Evolutionary conservation across 1,140 invertebrate genomes (phyloP), one percentile per base, ranked within the genome.

Genomic region (Spodoptera litura): DNA sequence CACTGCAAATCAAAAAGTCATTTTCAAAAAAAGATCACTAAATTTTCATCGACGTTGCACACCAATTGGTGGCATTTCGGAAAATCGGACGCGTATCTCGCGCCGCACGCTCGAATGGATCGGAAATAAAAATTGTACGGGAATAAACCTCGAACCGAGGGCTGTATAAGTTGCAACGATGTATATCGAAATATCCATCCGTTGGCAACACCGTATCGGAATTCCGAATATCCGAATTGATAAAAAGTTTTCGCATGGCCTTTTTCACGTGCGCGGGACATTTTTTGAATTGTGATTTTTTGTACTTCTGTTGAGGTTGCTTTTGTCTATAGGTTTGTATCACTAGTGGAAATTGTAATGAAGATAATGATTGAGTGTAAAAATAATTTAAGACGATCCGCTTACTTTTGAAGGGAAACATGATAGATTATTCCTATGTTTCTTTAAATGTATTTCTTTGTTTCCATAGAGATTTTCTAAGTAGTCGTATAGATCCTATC

Each of bases 61-160:
- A 61, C 13, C 49, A 59, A 75, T 71, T 35, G 68, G 52, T 62
- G 58, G 58, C 58, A 74, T 74, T 74, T 74, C 12, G 58, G 56
- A 77, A 68, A 77, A 77, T 70, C 61, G 49, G 20, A 20, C 56
- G 13, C 61, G 74, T 66, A 66, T 64, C 61, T 44, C 10, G 13
- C 53, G 53, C 70, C 31, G 15, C 74, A 66, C 51, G 52, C 58
- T 68, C 75, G 75, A 78, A 68, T 78, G 35, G 66, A 51, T 70
- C 10, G 38, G 51, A 78, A 78, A 78, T 78, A 78, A 78, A 78
- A 78, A 78, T 78, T 13, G 64, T 78, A 49, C 62, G 53, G 15
- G 76, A 66, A 78, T 78, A 70, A 78, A 78, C 71, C 64, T 78
- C 74, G n/a, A 66, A 66, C 61, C 61, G 74, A 59, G 53, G n/a